Base-by-base conservation (phyloP, 2,797 vertebrate genomes). In the Pagetopsis macropterus region DNA sequence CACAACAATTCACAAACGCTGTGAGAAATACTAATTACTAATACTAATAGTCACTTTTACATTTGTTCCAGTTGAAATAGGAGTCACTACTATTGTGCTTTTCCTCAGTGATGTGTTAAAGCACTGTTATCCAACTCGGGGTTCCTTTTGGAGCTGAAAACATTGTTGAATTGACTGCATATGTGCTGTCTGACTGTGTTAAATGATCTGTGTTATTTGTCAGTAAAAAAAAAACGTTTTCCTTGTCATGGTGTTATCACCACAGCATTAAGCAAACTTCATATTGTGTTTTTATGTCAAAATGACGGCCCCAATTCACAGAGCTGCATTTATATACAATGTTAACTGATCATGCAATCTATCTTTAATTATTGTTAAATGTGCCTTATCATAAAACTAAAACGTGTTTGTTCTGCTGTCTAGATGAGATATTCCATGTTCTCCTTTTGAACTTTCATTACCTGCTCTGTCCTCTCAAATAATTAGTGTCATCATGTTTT, bases 1-100 rank as follows among this genome's bases (percentile, higher is more conserved):
- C 93, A 85, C 83, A 69, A 41, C 60, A 69, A 81, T 87, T 83
- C 16, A 16, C 68, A 84, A 78, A 75, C 56, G 31, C 77, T 86
- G 74, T 71, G 52, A 85, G 84, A 86, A 78, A 87, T 89, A 83
- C 82, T 92, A 91, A 94, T 90, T 88, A 21, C 21, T 2, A 21
- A 21, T 21, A 21, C 21, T 21, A 21, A 21, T 21, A 72, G 78
- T 82, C 72, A 57, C 56, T 79, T 88, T 52, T 67, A 67, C 73
- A 84, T 92, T 90, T 85, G 82, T 88, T 90, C 87, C 78, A 82
- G 61, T 84, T 76, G 70, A 85, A 83, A 84, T 51, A 59, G 56
- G 59, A 68, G 62, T 76, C 70, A 33, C 67, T 72, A 41, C 70
- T 76, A 45, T 65, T 78, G 69, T 55, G 69, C 65, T 84, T 83